Conservation (phyloP, 2,888 invertebrate species). For the Lycia hirtaria region DNA sequence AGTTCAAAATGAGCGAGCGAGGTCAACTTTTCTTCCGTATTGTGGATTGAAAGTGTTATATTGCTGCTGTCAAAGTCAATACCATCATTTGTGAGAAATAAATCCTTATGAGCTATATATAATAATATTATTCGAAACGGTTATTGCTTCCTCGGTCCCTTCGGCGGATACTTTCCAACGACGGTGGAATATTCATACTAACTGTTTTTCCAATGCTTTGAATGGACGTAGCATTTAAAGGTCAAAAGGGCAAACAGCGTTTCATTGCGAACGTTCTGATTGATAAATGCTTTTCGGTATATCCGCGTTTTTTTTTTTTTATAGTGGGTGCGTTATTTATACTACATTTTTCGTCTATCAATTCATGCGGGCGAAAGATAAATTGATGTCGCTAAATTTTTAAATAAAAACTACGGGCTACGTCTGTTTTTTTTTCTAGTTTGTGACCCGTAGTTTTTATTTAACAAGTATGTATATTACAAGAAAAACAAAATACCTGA, state of each 20-base stretch:
- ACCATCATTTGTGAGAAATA: constrained; percentile 11
- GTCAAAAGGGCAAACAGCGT: constrained; percentile 16
- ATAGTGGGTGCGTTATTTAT: background rate
- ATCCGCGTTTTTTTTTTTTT: background rate
- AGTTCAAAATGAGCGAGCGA: background rate
- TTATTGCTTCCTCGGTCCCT: constrained; percentile 17
- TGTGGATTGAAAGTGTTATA: constrained; percentile 7
- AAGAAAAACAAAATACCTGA: too few species aligned
- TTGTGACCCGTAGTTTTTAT: too few species aligned
- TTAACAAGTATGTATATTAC: too few species aligned
- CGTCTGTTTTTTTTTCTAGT: too few species aligned
- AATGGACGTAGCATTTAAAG: constrained; percentile 19
- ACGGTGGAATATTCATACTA: constrained; percentile 11
- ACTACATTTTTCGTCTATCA: background rate
- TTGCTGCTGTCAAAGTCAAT: constrained; percentile 16
- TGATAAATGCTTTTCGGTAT: constrained; percentile 1
- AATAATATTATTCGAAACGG: constrained; percentile 6
- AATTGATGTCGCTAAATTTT: too few species aligned
- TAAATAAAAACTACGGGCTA: too few species aligned
- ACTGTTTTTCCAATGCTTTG: constrained; percentile 14
- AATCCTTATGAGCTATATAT: constrained; percentile 4
- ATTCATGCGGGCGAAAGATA: constrained; percentile 1
- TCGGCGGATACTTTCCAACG: constrained; percentile 4
- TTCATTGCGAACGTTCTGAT: constrained; percentile 9
- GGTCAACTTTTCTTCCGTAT: background rate